Evolutionary conservation across 2,797 vertebrate species (phyloP).

Genomic region (Chelon labrosus): DNA sequence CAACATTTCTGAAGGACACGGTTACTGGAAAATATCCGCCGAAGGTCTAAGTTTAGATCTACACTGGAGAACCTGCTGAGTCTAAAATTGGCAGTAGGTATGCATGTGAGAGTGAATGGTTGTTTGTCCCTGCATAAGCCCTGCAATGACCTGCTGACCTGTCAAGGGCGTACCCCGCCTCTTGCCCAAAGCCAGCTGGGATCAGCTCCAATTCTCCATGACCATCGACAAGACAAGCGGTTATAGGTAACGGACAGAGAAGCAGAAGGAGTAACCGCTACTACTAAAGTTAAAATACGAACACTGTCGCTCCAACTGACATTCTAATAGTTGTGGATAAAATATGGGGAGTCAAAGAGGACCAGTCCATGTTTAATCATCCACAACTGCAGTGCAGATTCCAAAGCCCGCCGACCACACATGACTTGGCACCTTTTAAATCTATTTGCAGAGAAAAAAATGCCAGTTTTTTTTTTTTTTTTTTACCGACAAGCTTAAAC

Average conservation of each 20-base stretch:
- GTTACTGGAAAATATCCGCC: background rate
- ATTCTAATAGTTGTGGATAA: slow-evolving; percentile 7
- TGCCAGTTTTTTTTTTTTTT: slow-evolving; percentile 11
- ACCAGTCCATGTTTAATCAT: slow-evolving; percentile 16
- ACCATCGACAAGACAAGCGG: no score
- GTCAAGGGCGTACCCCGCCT: no score
- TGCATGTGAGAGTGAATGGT: no score
- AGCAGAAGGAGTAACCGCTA: background rate
- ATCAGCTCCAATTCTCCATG: no score
- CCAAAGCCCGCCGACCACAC: slow-evolving; percentile 44
- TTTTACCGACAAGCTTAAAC: slow-evolving; percentile 17
- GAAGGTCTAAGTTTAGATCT: slow-evolving; percentile 5
- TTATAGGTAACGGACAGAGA: no score
- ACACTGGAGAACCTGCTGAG: no score
- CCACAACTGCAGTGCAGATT: slow-evolving; percentile 30
- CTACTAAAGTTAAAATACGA: background rate
- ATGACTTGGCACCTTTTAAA: slow-evolving; percentile 55
- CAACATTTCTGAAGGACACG: background rate
- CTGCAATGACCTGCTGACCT: no score
- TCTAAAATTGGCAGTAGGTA: no score
- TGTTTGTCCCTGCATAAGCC: no score
- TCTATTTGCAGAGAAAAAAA: slow-evolving; percentile 42
- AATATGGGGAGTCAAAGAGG: slow-evolving; percentile 16
- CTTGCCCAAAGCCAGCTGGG: no score
- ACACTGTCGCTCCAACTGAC: background rate